Evolutionary conservation across 1,140 invertebrate genomes (phyloP).

Genomic region (Pomacea maculata): DNA sequence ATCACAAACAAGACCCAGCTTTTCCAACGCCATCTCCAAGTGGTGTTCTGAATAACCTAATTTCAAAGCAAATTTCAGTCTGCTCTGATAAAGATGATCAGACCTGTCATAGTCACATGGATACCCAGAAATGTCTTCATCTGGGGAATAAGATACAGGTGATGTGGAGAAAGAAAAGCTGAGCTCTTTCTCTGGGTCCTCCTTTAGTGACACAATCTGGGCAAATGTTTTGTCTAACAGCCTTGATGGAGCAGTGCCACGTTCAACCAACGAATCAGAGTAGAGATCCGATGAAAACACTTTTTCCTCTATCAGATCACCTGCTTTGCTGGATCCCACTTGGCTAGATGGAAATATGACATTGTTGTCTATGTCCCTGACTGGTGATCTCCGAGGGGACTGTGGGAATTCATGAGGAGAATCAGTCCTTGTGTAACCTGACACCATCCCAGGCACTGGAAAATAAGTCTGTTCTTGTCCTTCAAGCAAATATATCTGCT

Average conservation of each 20-base stretch:
- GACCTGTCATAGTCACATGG: conserved; percentile 9
- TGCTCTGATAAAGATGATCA: background rate
- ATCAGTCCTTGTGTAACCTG: background rate
- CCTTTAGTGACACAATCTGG: conserved; percentile 2
- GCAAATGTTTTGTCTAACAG: conserved; percentile 6
- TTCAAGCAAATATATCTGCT: background rate
- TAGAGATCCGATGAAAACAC: background rate
- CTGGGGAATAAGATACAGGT: background rate
- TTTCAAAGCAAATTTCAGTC: conserved; percentile 73
- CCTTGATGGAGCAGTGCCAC: background rate
- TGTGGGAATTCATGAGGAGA: background rate
- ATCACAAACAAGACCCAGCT: conserved; percentile 74
- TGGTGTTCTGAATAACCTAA: conserved; percentile 89
- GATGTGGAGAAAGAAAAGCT: background rate
- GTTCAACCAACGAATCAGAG: background rate
- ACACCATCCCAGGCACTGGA: background rate
- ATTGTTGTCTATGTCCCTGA: conserved; percentile 20
- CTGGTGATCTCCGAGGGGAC: background rate
- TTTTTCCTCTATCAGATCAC: background rate
- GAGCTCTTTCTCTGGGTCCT: background rate
- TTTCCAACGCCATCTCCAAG: conserved; percentile 83
- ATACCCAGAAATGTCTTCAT: background rate
- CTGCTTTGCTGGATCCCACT: background rate
- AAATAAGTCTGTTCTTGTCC: background rate
- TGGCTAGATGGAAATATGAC: background rate